These are phyloP conservation scores for Orchestes rusci DNA, from an alignment of 2,888 invertebrate species.

Conservation along the genomic window DNA sequence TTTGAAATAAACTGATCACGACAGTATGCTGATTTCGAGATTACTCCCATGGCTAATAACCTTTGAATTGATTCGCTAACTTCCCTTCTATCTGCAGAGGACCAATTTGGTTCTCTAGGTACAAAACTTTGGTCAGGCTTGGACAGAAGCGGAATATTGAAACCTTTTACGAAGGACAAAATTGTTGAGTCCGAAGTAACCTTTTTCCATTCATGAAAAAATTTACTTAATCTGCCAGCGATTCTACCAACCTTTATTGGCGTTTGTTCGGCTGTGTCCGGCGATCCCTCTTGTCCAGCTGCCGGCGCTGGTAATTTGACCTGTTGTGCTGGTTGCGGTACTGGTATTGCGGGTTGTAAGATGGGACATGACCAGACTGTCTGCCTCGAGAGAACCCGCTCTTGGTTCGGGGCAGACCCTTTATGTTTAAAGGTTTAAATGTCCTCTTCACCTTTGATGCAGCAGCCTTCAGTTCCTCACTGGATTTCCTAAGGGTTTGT, in stretches of 20 bases:
- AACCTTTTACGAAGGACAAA: constrained; percentile 2
- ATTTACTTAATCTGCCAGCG: background rate
- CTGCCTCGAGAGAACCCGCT: background rate
- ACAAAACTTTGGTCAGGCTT: constrained; percentile 1
- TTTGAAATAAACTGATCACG: background rate
- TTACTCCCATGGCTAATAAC: background rate
- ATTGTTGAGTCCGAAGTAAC: background rate
- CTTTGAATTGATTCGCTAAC: background rate
- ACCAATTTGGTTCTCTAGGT: constrained; percentile 2
- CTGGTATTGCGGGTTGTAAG: no score
- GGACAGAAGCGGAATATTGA: background rate
- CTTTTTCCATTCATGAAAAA: background rate
- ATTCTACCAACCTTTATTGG: background rate
- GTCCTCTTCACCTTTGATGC: background rate
- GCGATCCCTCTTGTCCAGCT: no score
- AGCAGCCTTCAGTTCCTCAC: background rate
- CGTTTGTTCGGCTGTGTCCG: background rate
- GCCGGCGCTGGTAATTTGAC: no score
- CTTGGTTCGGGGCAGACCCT: background rate
- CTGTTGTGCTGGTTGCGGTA: no score
- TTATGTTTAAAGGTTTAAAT: background rate
- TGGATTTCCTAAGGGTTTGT: background rate
- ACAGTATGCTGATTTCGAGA: background rate
- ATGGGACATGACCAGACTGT: no score
- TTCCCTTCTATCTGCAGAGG: background rate